phyloP scores from a whole-genome alignment of 2,797 vertebrate species.

The Labroides dimidiatus region DNA sequence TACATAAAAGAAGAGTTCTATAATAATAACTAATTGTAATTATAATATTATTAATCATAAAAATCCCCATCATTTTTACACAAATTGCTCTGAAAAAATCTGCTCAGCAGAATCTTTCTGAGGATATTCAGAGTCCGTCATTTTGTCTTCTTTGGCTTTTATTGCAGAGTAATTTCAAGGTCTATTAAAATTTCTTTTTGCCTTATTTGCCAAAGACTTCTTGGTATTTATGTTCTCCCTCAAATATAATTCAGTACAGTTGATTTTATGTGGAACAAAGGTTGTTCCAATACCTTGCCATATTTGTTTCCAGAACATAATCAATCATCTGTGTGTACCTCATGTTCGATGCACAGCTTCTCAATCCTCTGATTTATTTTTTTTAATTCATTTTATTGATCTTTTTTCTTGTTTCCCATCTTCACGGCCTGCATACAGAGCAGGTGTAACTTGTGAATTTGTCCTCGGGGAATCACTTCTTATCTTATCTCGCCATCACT shows the following conservation, averaged over 20 bases:
- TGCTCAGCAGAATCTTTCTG: neutral
- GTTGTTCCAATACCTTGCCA: too few species aligned
- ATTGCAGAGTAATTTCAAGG: neutral
- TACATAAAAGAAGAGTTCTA: neutral
- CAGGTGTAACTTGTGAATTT: slow-evolving; percentile 28
- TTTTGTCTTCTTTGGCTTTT: neutral
- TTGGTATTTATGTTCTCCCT: too few species aligned
- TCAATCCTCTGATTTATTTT: neutral
- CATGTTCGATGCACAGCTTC: too few species aligned
- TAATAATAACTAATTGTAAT: too few species aligned
- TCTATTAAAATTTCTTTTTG: too few species aligned
- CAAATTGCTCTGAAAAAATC: neutral
- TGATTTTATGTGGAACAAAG: too few species aligned
- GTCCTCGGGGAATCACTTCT: slow-evolving; percentile 25
- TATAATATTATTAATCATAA: too few species aligned
- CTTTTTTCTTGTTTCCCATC: neutral
- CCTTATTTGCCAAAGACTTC: too few species aligned
- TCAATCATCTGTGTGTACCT: too few species aligned
- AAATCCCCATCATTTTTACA: neutral
- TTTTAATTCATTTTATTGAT: neutral
- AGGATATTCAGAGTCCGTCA: neutral
- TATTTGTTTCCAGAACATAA: too few species aligned
- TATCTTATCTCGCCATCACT: slow-evolving; percentile 37
- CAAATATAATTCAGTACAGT: too few species aligned
- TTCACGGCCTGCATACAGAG: neutral